Conservation (phyloP, 2,888 invertebrate species). For the Rhogogaster chlorosoma region DNA sequence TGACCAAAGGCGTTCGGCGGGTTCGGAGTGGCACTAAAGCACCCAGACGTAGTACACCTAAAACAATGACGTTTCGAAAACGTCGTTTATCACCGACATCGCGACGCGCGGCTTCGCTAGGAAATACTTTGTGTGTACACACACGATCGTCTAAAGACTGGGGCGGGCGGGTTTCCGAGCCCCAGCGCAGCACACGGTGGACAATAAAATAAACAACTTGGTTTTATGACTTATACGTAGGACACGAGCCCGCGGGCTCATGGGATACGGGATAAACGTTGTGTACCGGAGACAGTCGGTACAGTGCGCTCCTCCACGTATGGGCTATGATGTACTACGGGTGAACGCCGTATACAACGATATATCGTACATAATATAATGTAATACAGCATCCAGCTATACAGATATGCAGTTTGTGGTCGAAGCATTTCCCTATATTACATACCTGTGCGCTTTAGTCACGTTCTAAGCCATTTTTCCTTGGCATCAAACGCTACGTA, state of each 20-base stretch:
- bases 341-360: slow-evolving; percentile 31
- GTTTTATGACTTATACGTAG: slow-evolving; percentile 58
- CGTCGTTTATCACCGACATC: slow-evolving; percentile 61
- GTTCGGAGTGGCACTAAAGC: background rate
- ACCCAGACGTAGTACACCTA: slow-evolving; percentile 10
- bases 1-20: slow-evolving; percentile 5
- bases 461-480: background rate
- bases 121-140: slow-evolving; percentile 41
- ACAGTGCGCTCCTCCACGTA: slow-evolving; percentile 35
- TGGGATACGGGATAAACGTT: slow-evolving; percentile 32
- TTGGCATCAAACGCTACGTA: background rate
- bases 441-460: background rate
- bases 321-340: slow-evolving; percentile 43
- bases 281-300: slow-evolving; percentile 49
- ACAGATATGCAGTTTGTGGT: background rate
- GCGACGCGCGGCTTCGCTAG: slow-evolving; percentile 47
- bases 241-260: slow-evolving; percentile 46
- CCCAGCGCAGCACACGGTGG: slow-evolving; percentile 49
- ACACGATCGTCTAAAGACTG: slow-evolving; percentile 52
- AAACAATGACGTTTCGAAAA: slow-evolving; percentile 63
- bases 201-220: slow-evolving; percentile 60
- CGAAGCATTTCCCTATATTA: background rate
- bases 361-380: slow-evolving; percentile 37
- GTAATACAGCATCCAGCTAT: slow-evolving; percentile 19
- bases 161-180: slow-evolving; percentile 31